A percentile compares a stretch with the other conserved stretches of the same genome.
These are phyloP conservation scores for Tetranychus truncatus DNA, from an alignment of 2,888 invertebrate species.

Conservation along the genomic window DNA sequence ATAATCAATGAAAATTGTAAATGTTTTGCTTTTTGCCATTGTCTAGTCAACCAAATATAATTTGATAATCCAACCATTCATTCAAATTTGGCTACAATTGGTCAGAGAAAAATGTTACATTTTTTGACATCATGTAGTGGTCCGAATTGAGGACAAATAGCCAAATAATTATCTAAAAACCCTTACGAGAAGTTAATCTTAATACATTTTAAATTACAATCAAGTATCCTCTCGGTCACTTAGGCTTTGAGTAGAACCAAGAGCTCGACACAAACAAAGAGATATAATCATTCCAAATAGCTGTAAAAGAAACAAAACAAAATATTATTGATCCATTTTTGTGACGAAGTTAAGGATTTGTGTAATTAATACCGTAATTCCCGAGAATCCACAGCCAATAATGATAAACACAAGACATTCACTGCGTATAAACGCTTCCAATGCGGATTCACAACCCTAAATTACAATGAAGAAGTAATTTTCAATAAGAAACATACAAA, in stretches of 20 bases:
- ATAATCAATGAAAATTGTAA: no score
- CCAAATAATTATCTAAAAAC: not conserved
- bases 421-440: constrained; percentile 24
- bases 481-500: not conserved
- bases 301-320: constrained; percentile 16
- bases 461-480: not conserved
- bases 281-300: constrained; percentile 25
- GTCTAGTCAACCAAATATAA: no score
- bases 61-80: no score
- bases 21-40: no score
- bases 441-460: constrained; percentile 24
- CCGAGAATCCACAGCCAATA: constrained; percentile 25
- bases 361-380: constrained; percentile 21
- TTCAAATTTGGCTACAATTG: no score
- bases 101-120: no score
- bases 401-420: constrained; percentile 26
- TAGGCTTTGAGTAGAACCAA: not conserved
- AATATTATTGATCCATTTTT: not conserved
- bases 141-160: not conserved
- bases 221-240: not conserved
- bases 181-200: not conserved
- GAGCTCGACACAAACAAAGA: constrained; percentile 23
- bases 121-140: no score
- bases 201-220: not conserved
- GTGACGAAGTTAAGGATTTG: not conserved